Base-by-base conservation (phyloP, 2,888 invertebrate genomes). In the Mythimna pallens region DNA sequence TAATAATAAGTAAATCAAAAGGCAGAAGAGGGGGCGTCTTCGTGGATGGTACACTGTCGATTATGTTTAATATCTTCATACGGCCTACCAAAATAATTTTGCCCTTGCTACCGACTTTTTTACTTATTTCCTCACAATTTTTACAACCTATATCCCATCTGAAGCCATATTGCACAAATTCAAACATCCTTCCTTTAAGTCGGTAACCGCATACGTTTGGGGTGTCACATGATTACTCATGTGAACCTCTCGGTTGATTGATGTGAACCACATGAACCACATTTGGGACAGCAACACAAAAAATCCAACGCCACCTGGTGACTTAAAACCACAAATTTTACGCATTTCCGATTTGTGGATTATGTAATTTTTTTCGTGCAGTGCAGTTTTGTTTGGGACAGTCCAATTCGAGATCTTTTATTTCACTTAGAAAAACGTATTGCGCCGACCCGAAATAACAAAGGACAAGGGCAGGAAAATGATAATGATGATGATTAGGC, bases 201-300 rank as follows among this genome's bases (percentile, higher is more conserved):
- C 76, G 70, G 74, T 69, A 71, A 75, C 59, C 58, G 69, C 66
- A 80, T 73, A 79, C 57, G 77, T 55, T 73, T 76, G 73, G 73
- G 65, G 71, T 75, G 76, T 70, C 80, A 75, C 72, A 64, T 76
- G 52, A 83, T 86, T 71, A 86, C 64, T 68, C 62, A 71, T 59
- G 69, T 70, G 74, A 80, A 79, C 65, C 76, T 72, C 66, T 70
- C 79, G 73, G 87, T 88, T 93, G 94, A 94, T 93, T 91, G 93
- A 94, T 93, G 89, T 86, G 84, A 89, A 94, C 90, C 94, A 95
- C 91, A 93, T 94, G 94, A 89, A 93, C 90, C 94, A 93, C 91
- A 93, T 94, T 94, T 91, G 77, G 81, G 83, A 70, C 70, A 57
- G 61, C 71, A 86, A 78, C 83, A 89, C 88, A 93, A 93, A 93